Percentiles rank a stretch among this genome's conserved stretches.
Evolutionary conservation across 2,888 invertebrate genomes (phyloP).

Genomic region (Lochmaea capreae): DNA sequence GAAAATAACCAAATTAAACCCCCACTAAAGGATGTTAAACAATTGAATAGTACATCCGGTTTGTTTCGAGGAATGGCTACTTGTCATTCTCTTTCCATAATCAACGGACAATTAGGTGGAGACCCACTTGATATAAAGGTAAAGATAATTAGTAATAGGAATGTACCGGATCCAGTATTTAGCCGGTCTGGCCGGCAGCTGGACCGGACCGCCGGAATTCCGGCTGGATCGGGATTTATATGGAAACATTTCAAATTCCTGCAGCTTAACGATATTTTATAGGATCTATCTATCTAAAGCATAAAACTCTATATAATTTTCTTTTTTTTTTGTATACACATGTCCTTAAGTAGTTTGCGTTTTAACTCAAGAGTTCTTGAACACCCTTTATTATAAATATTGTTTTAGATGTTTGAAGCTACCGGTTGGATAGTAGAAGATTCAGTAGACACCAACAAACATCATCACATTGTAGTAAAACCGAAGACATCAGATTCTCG

Average conservation of each 20-base stretch:
- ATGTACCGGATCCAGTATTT: too few species aligned
- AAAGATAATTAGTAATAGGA: too few species aligned
- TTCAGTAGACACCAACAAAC: slow-evolving; percentile 81
- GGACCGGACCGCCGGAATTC: too few species aligned
- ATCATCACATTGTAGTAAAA: slow-evolving; percentile 82
- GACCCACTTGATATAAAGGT: slow-evolving; percentile 95
- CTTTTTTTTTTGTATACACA: too few species aligned
- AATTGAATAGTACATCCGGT: slow-evolving; percentile 47
- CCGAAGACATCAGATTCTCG: slow-evolving; percentile 61
- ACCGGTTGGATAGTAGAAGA: slow-evolving; percentile 92
- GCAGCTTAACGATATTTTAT: too few species aligned
- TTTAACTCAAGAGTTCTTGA: too few species aligned
- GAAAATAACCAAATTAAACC: slow-evolving; percentile 49
- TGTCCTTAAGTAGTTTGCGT: not conserved
- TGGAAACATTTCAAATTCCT: too few species aligned
- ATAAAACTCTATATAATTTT: too few species aligned
- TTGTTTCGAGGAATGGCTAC: slow-evolving; percentile 84
- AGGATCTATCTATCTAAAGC: too few species aligned
- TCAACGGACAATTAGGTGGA: slow-evolving; percentile 86
- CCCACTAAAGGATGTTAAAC: slow-evolving; percentile 53
- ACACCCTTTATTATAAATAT: not conserved
- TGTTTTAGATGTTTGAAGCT: slow-evolving; percentile 88
- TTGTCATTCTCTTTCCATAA: slow-evolving; percentile 91
- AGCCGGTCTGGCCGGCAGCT: too few species aligned
- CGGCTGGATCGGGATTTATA: too few species aligned